Evolutionary conservation across 1,140 invertebrate genomes (phyloP).

Genomic region (Helicoverpa zea): DNA sequence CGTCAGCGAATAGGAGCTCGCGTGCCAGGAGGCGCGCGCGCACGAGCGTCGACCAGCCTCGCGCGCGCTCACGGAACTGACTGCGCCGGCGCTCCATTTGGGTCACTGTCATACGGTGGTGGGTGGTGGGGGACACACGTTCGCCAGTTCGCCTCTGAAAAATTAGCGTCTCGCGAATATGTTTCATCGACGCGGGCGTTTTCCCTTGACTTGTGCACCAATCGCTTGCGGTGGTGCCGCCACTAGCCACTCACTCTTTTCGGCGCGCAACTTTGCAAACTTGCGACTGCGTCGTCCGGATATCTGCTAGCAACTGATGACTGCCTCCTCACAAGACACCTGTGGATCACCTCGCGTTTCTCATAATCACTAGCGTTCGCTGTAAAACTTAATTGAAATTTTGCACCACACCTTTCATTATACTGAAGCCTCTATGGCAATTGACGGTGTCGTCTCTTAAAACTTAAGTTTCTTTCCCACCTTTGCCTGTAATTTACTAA

Average conservation of each 20-base stretch:
- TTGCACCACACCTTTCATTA: not conserved
- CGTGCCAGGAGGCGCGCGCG: constrained; percentile 52
- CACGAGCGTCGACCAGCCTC: constrained; percentile 61
- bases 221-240: constrained; percentile 56
- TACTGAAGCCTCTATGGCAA: constrained; percentile 10
- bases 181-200: constrained; percentile 73
- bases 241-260: constrained; percentile 61
- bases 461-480: not conserved
- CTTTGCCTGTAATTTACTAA: not conserved
- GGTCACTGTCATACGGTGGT: constrained; percentile 85
- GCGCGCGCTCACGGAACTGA: constrained; percentile 83
- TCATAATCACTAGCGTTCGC: constrained; percentile 10
- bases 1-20: constrained; percentile 65
- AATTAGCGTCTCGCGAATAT: constrained; percentile 84
- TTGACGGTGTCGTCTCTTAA: constrained; percentile 17
- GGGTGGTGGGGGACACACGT: constrained; percentile 79
- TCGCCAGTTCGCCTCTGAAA: constrained; percentile 80
- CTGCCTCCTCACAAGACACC: constrained; percentile 30
- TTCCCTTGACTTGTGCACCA: constrained; percentile 61
- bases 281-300: constrained; percentile 52
- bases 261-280: constrained; percentile 40
- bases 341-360: constrained; percentile 22
- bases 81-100: constrained; percentile 84
- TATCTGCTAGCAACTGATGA: constrained; percentile 51
- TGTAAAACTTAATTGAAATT: constrained; percentile 27